These are phyloP conservation scores for Polypterus senegalus DNA, from an alignment of 2,113 vertebrate genomes.

Conservation along the genomic window DNA sequence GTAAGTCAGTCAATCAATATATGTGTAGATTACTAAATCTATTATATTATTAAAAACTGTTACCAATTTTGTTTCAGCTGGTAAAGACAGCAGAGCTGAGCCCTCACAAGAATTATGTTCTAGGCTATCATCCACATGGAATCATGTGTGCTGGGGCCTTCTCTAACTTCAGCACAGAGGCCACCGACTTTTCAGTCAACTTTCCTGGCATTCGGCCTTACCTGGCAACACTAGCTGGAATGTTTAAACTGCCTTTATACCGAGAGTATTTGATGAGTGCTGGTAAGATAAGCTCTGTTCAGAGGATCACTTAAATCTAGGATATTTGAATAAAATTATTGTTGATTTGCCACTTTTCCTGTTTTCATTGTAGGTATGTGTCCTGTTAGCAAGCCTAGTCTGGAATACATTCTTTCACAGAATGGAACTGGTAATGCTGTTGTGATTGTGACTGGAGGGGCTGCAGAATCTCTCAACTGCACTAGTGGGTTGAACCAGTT, in stretches of 20 bases:
- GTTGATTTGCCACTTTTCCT: no score
- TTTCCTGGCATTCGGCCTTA: constrained; percentile 46
- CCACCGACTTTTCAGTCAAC: constrained; percentile 28
- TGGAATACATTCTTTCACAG: constrained; percentile 45
- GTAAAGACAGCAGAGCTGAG: constrained; percentile 58
- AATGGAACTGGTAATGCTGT: constrained; percentile 50
- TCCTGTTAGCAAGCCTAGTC: constrained; percentile 48
- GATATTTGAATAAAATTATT: no score
- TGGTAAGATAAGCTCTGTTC: constrained; percentile 30
- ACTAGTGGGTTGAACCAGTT: constrained; percentile 42
- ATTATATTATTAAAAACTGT: not conserved
- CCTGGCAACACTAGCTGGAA: constrained; percentile 25
- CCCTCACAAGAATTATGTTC: constrained; percentile 52
- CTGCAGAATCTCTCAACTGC: constrained; percentile 47
- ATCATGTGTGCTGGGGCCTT: constrained; percentile 45
- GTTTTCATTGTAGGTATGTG: constrained; percentile 27
- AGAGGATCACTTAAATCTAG: no score
- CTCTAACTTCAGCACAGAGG: constrained; percentile 46
- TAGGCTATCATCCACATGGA: constrained; percentile 62
- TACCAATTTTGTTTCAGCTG: constrained; percentile 34
- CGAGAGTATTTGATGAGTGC: constrained; percentile 48
- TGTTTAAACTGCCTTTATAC: constrained; percentile 49
- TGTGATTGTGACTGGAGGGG: constrained; percentile 57
- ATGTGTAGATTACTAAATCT: not conserved
- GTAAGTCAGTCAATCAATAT: not conserved